Conservation (phyloP, 2,113 vertebrate species). For the Oncorhynchus mykiss region DNA sequence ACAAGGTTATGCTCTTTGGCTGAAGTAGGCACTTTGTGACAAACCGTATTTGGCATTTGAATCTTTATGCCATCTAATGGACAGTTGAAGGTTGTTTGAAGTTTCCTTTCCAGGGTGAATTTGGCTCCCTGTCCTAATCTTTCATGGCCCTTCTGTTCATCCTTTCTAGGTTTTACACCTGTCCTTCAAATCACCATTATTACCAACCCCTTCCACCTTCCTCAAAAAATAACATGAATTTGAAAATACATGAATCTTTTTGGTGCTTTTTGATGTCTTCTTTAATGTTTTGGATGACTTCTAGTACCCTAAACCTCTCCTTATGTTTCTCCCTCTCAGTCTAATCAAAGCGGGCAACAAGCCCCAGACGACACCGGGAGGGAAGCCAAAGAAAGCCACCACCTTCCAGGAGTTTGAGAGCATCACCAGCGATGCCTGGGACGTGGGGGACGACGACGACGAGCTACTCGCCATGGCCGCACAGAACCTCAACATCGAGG, state of each 20-base stretch:
- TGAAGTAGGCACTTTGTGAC: too few species aligned
- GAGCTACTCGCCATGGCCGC: conserved; percentile 93
- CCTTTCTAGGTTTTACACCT: too few species aligned
- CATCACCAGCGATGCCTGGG: conserved; percentile 97
- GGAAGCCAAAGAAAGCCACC: conserved; percentile 89
- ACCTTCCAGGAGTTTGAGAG: conserved; percentile 99
- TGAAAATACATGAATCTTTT: background rate
- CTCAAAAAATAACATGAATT: too few species aligned
- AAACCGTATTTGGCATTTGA: too few species aligned
- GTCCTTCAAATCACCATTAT: too few species aligned
- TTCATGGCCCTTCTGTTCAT: too few species aligned
- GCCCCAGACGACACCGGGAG: conserved; percentile 79
- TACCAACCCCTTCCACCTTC: too few species aligned
- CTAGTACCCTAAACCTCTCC: background rate
- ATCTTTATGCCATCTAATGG: too few species aligned
- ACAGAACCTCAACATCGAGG: conserved; percentile 90
- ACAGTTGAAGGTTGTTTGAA: too few species aligned
- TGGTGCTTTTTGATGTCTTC: background rate
- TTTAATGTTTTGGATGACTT: background rate
- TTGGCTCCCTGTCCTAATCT: too few species aligned
- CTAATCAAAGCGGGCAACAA: conserved; percentile 79
- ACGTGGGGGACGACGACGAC: conserved; percentile 88
- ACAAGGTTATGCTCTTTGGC: too few species aligned
- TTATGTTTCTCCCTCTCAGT: conserved; percentile 39
- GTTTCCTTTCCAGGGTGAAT: too few species aligned